Conservation (phyloP, 1,140 invertebrate species). For the Pachypsylla venusta region DNA sequence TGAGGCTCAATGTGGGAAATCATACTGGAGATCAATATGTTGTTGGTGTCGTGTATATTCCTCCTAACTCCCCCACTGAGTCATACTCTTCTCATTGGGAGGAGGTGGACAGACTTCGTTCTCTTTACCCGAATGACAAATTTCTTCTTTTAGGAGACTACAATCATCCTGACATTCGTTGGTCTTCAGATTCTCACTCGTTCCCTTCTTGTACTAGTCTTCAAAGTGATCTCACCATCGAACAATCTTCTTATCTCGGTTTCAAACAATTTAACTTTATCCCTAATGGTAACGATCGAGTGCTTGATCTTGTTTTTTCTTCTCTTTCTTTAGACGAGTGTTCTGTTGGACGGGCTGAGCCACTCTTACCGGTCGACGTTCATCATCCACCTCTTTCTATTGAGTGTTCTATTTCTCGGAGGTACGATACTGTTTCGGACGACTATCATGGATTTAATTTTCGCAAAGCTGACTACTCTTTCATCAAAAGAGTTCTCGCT, state of each 20-base stretch:
- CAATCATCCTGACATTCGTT: neutral
- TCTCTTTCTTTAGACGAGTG: constrained; percentile 1
- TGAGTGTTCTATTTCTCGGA: neutral
- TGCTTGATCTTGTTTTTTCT: neutral
- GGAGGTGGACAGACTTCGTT: neutral
- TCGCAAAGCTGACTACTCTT: neutral
- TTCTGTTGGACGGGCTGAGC: neutral
- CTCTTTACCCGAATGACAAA: neutral
- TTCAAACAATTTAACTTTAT: neutral
- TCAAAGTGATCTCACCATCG: neutral
- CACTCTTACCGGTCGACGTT: neutral
- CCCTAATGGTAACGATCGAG: neutral
- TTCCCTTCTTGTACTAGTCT: neutral
- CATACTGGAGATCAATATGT: neutral
- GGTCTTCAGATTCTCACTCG: neutral
- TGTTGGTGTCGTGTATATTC: neutral
- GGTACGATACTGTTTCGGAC: no score
- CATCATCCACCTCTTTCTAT: neutral
- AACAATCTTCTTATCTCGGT: neutral
- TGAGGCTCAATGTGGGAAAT: neutral
- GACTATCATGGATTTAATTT: neutral
- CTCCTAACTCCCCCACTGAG: neutral
- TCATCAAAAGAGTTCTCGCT: neutral
- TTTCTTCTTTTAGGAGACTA: neutral
- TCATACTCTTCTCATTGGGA: neutral